Percentiles rank a stretch among this genome's conserved stretches.
Conservation (phyloP, 1,140 invertebrate genomes). For the Hycleus phaleratus region DNA sequence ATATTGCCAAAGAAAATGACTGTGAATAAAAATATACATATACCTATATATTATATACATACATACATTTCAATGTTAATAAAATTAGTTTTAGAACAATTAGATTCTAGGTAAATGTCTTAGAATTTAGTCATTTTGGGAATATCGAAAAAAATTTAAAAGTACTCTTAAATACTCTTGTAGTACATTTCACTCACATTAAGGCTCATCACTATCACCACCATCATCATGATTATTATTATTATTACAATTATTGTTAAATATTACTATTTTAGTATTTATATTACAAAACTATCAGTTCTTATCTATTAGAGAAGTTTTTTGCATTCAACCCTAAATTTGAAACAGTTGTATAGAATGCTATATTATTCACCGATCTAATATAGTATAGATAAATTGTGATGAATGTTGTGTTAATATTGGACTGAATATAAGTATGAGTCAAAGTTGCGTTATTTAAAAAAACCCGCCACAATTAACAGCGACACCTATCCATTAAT, state of each 20-base stretch:
- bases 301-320: background rate
- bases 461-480: no score
- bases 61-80: constrained; percentile 32
- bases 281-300: background rate
- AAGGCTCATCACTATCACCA: constrained; percentile 17
- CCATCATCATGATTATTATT: background rate
- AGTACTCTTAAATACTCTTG: constrained; percentile 15
- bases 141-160: constrained; percentile 15
- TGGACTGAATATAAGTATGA: constrained; percentile 22
- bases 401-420: constrained; percentile 30
- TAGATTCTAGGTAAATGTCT: background rate
- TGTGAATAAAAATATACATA: constrained; percentile 38
- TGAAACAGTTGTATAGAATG: constrained; percentile 16
- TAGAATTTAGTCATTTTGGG: constrained; percentile 28
- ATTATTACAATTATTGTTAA: constrained; percentile 8
- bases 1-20: constrained; percentile 39
- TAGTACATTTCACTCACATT: constrained; percentile 24
- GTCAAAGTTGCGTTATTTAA: no score
- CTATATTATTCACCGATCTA: constrained; percentile 26
- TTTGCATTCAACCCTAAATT: constrained; percentile 2
- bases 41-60: constrained; percentile 27
- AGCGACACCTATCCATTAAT: no score
- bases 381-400: constrained; percentile 26
- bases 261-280: constrained; percentile 13
- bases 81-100: constrained; percentile 8